A percentile compares a stretch with the other conserved stretches of the same genome.
Evolutionary conservation across 2,113 vertebrate genomes (phyloP).

Genomic region (Xiphophorus hellerii): DNA sequence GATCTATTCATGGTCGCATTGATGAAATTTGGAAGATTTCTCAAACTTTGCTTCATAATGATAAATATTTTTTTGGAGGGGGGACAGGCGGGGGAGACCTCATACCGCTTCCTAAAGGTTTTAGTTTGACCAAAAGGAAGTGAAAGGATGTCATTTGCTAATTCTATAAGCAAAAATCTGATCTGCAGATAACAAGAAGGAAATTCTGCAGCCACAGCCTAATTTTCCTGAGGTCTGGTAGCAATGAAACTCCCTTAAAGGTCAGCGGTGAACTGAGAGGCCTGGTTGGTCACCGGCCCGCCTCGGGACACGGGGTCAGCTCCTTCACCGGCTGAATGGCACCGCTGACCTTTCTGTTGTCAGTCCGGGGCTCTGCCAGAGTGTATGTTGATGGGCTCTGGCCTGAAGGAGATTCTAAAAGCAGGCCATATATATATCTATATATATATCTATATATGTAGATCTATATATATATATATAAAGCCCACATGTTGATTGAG

Average conservation of each 20-base stretch:
- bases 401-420: constrained; percentile 56
- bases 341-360: constrained; percentile 69
- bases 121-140: not conserved
- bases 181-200: not conserved
- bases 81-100: no score
- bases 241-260: constrained; percentile 54
- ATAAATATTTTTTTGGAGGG: no score
- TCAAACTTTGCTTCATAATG: no score
- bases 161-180: not conserved
- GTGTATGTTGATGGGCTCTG: constrained; percentile 28
- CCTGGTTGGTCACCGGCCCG: constrained; percentile 34
- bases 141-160: not conserved
- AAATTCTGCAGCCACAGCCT: not conserved
- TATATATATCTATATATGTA: constrained; percentile 41
- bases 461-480: constrained; percentile 42
- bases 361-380: constrained; percentile 31
- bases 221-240: constrained; percentile 53
- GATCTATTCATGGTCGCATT: no score
- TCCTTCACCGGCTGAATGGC: constrained; percentile 36
- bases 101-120: not conserved
- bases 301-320: constrained; percentile 66
- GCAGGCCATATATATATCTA: constrained; percentile 55
- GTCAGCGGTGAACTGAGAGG: constrained; percentile 44
- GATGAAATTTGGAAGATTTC: no score
- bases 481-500: constrained; percentile 67